phyloP scores from a whole-genome alignment of 2,888 invertebrate genomes.

The Pachymerium ferrugineum region DNA sequence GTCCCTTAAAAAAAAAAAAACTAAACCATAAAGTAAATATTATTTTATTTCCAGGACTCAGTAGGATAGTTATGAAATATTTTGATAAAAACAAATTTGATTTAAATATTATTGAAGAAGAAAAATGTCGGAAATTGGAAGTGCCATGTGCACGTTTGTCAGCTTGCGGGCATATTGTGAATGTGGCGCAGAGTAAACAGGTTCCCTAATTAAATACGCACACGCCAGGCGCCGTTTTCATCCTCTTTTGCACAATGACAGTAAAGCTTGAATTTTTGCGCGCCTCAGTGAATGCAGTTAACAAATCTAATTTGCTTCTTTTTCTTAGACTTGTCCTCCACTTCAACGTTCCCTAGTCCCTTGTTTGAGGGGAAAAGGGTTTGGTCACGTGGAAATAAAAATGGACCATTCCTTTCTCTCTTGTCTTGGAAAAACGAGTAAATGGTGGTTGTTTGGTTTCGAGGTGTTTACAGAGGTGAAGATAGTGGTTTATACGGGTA shows the following conservation, averaged over 20 bases:
- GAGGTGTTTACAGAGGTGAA: neutral
- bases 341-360: neutral
- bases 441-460: conserved; percentile 7
- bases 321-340: neutral
- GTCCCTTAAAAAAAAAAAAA: too few relatives aligned
- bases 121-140: neutral
- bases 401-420: neutral
- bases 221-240: conserved; percentile 20
- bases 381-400: conserved; percentile 27
- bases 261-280: conserved; percentile 11
- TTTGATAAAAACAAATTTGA: neutral
- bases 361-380: conserved; percentile 22
- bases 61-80: too few relatives aligned
- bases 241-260: conserved; percentile 27
- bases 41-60: too few relatives aligned
- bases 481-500: conserved; percentile 2
- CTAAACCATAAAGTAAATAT: too few relatives aligned
- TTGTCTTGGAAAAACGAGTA: neutral
- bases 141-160: neutral
- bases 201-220: conserved; percentile 21
- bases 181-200: conserved; percentile 14
- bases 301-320: conserved; percentile 27
- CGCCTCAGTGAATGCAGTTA: conserved; percentile 16
- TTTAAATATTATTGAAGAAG: conserved; percentile 10
- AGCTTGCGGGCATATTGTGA: conserved; percentile 20